phyloP scores from a whole-genome alignment of 2,797 vertebrate species.

The Hydrolagus colliei region DNA sequence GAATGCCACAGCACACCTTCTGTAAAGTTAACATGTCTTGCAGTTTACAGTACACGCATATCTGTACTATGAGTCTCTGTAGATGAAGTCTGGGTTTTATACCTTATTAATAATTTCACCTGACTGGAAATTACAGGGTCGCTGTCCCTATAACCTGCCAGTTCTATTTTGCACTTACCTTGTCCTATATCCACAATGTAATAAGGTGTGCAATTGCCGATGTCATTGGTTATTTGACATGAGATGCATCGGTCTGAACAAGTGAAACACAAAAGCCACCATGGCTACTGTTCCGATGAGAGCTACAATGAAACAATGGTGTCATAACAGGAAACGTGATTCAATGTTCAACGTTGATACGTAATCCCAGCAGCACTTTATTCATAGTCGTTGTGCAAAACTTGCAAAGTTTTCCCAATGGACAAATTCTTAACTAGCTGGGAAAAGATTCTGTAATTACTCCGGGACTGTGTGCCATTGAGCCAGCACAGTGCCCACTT shows the following conservation, averaged over 20 bases:
- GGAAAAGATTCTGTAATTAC: conserved; percentile 65
- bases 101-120: conserved; percentile 95
- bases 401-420: conserved; percentile 68
- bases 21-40: conserved; percentile 31
- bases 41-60: conserved; percentile 22
- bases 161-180: conserved; percentile 96
- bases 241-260: conserved; percentile 61
- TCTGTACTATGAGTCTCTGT: conserved; percentile 31
- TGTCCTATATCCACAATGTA: conserved; percentile 81
- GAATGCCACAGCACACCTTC: conserved; percentile 31
- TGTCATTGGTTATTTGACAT: conserved; percentile 78
- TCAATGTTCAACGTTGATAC: conserved; percentile 76
- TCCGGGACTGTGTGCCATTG: conserved; percentile 65
- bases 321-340: conserved; percentile 78
- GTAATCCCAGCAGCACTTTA: conserved; percentile 98
- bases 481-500: conserved; percentile 64
- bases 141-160: conserved; percentile 99
- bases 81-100: conserved; percentile 78
- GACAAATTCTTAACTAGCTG: conserved; percentile 63
- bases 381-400: conserved; percentile 95
- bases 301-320: conserved; percentile 69
- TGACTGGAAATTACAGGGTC: conserved; percentile 99
- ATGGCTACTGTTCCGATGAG: conserved; percentile 53
- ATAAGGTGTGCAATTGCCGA: conserved; percentile 89
- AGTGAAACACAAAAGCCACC: conserved; percentile 62